Conservation (phyloP, 2,888 invertebrate species). For the Acanthopleura granulata region DNA sequence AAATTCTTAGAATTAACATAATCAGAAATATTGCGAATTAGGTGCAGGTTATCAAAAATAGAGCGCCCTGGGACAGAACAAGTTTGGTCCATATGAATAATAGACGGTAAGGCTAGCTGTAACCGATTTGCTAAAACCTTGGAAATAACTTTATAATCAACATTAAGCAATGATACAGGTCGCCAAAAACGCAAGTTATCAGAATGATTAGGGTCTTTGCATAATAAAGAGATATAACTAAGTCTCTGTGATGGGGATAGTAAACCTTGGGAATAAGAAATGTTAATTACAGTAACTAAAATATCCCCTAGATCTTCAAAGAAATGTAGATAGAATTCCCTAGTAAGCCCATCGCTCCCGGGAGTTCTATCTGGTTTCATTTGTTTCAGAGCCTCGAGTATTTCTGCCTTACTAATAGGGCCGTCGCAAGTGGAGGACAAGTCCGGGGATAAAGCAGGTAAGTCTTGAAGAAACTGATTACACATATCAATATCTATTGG, state of each 20-base stretch:
- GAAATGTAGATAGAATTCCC: constrained; percentile 22
- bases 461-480: background rate
- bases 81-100: constrained; percentile 25
- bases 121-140: constrained; percentile 24
- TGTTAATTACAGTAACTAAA: constrained; percentile 6
- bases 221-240: constrained; percentile 16
- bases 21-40: constrained; percentile 25
- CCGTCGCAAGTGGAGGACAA: background rate
- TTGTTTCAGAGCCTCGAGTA: constrained; percentile 3
- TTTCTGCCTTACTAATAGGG: background rate
- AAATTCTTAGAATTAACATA: constrained; percentile 22
- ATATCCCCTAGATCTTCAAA: background rate
- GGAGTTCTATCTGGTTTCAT: constrained; percentile 21
- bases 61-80: constrained; percentile 20
- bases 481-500: background rate
- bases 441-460: background rate
- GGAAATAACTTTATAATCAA: constrained; percentile 23
- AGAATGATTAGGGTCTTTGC: constrained; percentile 1
- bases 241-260: background rate
- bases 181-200: constrained; percentile 21
- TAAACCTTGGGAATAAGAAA: background rate
- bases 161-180: constrained; percentile 23
- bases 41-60: constrained; percentile 23
- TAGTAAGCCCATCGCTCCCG: constrained; percentile 24
- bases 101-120: constrained; percentile 16